Evolutionary conservation across 2,888 invertebrate species (phyloP).

Genomic region (Macrosiphum euphorbiae): DNA sequence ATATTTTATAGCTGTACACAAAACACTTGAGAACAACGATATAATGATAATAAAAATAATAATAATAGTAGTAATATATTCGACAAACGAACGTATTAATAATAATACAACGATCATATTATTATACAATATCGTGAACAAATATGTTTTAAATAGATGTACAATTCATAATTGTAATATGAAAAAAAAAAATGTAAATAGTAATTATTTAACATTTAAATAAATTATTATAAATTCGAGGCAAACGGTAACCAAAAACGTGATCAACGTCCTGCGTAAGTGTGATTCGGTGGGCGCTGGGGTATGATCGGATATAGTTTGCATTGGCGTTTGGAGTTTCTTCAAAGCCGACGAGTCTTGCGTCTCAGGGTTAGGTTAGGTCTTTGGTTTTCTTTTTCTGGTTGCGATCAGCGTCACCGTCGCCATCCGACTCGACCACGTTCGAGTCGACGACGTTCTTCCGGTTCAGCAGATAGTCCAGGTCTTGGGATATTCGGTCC

Average conservation of each 20-base stretch:
- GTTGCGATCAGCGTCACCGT: not conserved
- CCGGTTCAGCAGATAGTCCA: slow-evolving; percentile 85
- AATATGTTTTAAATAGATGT: not conserved
- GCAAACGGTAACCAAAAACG: not conserved
- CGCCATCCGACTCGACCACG: not conserved
- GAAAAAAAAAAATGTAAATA: not conserved
- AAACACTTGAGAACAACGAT: not conserved
- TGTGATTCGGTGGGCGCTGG: not conserved
- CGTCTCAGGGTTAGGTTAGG: not conserved
- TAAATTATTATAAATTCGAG: slow-evolving; percentile 1
- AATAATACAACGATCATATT: not conserved
- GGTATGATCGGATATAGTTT: not conserved
- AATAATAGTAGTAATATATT: not conserved
- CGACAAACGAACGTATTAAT: not conserved
- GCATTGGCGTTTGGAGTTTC: not conserved
- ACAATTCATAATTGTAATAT: not conserved
- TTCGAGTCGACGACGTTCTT: slow-evolving; percentile 68
- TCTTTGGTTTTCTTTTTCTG: not conserved
- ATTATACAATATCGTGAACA: not conserved
- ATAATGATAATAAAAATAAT: not conserved
- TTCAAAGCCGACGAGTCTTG: not conserved
- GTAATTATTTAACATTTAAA: not conserved
- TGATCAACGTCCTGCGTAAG: not conserved
- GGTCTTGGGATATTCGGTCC: slow-evolving; percentile 84
- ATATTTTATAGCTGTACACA: not conserved